These are phyloP conservation scores for Holothuria glaberrima DNA, from an alignment of 35 echinoderm and acorn worm species.

Conservation along the genomic window DNA sequence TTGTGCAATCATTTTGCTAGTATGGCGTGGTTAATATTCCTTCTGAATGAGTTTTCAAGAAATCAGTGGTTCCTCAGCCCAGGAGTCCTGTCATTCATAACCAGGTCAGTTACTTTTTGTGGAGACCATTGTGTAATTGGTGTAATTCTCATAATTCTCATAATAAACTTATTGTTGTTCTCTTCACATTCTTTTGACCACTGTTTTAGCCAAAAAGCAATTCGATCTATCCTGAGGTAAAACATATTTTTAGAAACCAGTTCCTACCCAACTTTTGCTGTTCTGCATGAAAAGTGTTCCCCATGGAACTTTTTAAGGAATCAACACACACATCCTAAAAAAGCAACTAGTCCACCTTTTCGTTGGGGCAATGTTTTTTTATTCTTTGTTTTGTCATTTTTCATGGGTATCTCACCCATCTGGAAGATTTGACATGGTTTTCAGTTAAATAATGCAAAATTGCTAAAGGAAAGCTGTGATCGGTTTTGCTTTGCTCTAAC, in stretches of 20 bases:
- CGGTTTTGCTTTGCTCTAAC: not conserved
- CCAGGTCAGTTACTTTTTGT: too few species aligned
- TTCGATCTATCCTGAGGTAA: conserved; percentile 58
- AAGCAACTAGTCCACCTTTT: conserved; percentile 6
- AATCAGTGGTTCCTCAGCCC: too few species aligned
- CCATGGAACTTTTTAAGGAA: conserved; percentile 34
- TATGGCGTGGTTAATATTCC: too few species aligned
- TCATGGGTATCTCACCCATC: too few species aligned
- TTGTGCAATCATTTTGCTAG: too few species aligned
- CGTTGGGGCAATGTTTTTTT: not conserved
- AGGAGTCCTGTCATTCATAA: too few species aligned
- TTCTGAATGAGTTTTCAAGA: too few species aligned
- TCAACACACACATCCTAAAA: not conserved
- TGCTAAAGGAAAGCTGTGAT: not conserved
- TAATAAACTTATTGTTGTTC: not conserved
- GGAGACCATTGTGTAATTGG: not conserved
- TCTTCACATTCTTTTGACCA: conserved; percentile 17
- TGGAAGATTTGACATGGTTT: not conserved
- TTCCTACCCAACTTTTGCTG: not conserved
- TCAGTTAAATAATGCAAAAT: not conserved
- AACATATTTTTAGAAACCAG: conserved; percentile 11
- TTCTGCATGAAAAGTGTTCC: conserved; percentile 27
- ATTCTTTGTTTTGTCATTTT: too few species aligned
- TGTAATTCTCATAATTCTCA: not conserved
- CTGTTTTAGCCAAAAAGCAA: conserved; percentile 36